These are phyloP conservation scores for Marisa cornuarietis DNA, from an alignment of 1,140 invertebrate genomes.

Conservation along the genomic window DNA sequence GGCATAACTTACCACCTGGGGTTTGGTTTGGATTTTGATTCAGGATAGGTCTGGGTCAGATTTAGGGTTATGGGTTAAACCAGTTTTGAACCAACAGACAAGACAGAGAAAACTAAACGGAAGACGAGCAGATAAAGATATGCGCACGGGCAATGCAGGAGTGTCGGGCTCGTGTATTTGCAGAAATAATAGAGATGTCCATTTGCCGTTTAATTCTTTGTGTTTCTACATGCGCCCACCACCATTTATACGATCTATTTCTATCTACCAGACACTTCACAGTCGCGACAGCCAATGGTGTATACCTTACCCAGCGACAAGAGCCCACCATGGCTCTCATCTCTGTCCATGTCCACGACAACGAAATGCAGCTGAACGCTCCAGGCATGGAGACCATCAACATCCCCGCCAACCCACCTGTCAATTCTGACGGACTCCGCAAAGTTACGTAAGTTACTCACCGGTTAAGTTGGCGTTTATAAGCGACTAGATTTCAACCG, in stretches of 20 bases:
- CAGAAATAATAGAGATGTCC: background rate
- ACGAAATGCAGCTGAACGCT: conserved; percentile 40
- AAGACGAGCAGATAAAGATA: too few species aligned
- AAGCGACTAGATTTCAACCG: too few species aligned
- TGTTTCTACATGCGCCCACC: background rate
- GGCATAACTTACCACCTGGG: too few species aligned
- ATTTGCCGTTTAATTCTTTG: background rate
- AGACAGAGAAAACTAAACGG: too few species aligned
- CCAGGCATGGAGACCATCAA: conserved; percentile 46
- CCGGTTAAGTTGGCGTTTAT: too few species aligned
- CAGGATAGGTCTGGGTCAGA: too few species aligned
- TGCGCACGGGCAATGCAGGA: too few species aligned
- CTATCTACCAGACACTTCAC: conserved; percentile 40
- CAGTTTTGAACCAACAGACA: too few species aligned
- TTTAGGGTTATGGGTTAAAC: too few species aligned
- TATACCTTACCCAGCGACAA: conserved; percentile 46
- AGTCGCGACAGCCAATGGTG: conserved; percentile 34
- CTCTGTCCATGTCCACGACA: conserved; percentile 31
- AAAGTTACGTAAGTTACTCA: conserved; percentile 34
- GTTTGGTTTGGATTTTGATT: too few species aligned
- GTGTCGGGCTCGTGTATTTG: background rate
- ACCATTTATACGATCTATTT: background rate
- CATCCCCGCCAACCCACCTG: conserved; percentile 33
- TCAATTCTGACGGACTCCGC: conserved; percentile 27
- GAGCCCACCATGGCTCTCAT: conserved; percentile 51